Percentiles rank a stretch among this genome's conserved stretches.
These are phyloP conservation scores for Pseudomyrmex dendroicus DNA, from an alignment of 1,140 invertebrate species.

Conservation along the genomic window DNA sequence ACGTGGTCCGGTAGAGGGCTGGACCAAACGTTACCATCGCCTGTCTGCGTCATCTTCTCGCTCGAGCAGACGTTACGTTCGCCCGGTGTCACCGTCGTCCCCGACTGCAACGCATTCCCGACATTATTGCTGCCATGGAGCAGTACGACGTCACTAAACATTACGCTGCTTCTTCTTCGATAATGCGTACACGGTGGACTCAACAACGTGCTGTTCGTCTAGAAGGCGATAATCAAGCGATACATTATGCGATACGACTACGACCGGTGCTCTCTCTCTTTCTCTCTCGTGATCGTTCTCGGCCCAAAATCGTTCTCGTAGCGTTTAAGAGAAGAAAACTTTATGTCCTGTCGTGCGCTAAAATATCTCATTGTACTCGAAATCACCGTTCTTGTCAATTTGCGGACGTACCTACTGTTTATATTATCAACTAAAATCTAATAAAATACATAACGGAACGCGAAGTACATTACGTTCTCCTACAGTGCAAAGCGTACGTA, in stretches of 20 bases:
- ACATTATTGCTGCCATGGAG: constrained; percentile 87
- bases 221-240: constrained; percentile 59
- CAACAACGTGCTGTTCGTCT: constrained; percentile 85
- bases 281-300: constrained; percentile 34
- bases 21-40: constrained; percentile 89
- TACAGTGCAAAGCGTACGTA: constrained; percentile 4
- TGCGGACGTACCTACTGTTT: constrained; percentile 11
- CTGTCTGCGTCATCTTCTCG: constrained; percentile 95
- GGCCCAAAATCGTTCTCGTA: constrained; percentile 25
- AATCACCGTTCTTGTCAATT: constrained; percentile 10
- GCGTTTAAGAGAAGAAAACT: constrained; percentile 41
- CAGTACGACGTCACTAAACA: constrained; percentile 94
- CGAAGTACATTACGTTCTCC: constrained; percentile 13
- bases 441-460: background rate
- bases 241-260: constrained; percentile 43
- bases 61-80: constrained; percentile 92
- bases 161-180: constrained; percentile 91
- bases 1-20: constrained; percentile 80
- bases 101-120: constrained; percentile 78
- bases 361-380: background rate
- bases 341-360: constrained; percentile 12
- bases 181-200: constrained; percentile 87
- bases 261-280: constrained; percentile 28
- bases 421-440: constrained; percentile 1
- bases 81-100: constrained; percentile 79